phyloP scores from a whole-genome alignment of 2,888 invertebrate species.

The Aphodius sticticus region DNA sequence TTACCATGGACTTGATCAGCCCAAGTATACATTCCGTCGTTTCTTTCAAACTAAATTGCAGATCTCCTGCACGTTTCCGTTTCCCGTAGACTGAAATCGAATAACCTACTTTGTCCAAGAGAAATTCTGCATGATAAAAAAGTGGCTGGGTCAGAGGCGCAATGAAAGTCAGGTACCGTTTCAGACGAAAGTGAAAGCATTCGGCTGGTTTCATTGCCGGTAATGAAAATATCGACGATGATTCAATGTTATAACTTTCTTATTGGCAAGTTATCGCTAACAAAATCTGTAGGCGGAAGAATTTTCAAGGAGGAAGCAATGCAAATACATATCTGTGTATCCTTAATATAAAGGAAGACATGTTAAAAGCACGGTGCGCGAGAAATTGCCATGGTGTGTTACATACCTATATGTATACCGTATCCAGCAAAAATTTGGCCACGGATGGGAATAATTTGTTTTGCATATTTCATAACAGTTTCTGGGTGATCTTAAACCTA shows the following conservation, averaged over 20 bases:
- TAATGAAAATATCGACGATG: neutral
- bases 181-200: neutral
- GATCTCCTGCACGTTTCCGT: neutral
- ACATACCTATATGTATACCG: too few species aligned
- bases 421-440: too few species aligned
- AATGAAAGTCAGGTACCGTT: neutral
- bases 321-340: too few species aligned
- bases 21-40: neutral
- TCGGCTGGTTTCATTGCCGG: neutral
- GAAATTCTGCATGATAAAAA: neutral
- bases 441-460: too few species aligned
- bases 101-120: neutral
- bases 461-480: too few species aligned
- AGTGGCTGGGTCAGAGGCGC: neutral
- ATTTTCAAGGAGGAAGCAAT: neutral
- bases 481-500: too few species aligned
- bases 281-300: neutral
- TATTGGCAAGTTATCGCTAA: neutral
- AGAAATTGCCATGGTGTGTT: too few species aligned
- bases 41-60: neutral
- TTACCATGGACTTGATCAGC: neutral
- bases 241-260: neutral
- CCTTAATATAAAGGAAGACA: too few species aligned
- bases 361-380: too few species aligned
- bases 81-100: neutral